Evolutionary conservation across 2,797 vertebrate species (phyloP).

Genomic region (Thunnus albacares): DNA sequence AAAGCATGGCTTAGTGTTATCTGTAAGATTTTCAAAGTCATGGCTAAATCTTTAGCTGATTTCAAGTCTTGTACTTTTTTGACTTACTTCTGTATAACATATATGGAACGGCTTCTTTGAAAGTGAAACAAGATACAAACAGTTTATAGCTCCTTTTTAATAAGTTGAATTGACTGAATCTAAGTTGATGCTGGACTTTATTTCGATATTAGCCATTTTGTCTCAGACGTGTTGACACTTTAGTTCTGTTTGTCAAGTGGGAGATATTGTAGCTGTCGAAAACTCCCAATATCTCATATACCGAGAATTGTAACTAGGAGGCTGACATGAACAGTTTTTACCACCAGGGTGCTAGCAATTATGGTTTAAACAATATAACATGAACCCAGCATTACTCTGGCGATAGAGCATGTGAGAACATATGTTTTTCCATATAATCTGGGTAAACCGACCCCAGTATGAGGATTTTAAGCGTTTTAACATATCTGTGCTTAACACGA

Average conservation of each 20-base stretch:
- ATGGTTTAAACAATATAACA: neutral
- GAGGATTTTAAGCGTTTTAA: slow-evolving; percentile 13
- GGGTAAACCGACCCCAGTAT: neutral
- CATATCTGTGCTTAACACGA: slow-evolving; percentile 9
- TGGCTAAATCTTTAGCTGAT: too few relatives aligned
- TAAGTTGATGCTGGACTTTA: neutral
- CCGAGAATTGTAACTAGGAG: neutral
- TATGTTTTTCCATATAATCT: neutral
- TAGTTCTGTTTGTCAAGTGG: too few relatives aligned
- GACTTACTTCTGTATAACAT: too few relatives aligned
- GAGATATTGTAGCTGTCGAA: too few relatives aligned
- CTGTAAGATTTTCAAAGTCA: too few relatives aligned
- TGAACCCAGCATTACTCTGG: neutral
- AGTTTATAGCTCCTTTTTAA: neutral
- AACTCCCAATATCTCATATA: too few relatives aligned
- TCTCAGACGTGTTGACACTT: too few relatives aligned
- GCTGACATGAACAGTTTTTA: neutral
- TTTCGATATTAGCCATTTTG: neutral
- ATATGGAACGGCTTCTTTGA: too few relatives aligned
- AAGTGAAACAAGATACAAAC: too few relatives aligned
- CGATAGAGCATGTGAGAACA: neutral
- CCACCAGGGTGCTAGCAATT: neutral
- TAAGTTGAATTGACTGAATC: neutral
- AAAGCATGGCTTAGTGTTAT: too few relatives aligned
- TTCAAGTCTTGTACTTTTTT: too few relatives aligned